Evolutionary conservation across 2,888 invertebrate species (phyloP), one percentile per base, ranked within the genome.

Genomic region (Byasa hedistus): DNA sequence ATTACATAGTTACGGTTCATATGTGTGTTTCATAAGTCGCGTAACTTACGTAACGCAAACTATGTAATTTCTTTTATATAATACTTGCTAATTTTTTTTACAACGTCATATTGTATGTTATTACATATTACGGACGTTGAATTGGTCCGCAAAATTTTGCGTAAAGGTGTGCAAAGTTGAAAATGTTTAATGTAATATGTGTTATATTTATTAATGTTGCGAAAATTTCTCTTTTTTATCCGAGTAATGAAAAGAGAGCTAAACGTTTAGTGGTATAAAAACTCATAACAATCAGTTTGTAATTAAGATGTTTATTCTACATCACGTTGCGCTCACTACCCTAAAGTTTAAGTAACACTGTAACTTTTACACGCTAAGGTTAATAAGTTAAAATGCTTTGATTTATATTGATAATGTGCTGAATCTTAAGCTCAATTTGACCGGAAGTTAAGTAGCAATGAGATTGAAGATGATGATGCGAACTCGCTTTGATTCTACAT

Each of bases 151-250:
- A 56, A 56, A 56, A 27, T 56, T 56, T 56, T 3, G 19, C 27
- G 79, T 69, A 15, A 23, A 54, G 7, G 22, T 22, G 22, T 54
- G 52, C 1, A 15, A 54, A 22, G 12, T 54, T 10, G 22, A 51
- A 51, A 39, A 39, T 15, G 36, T 15, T 2, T 2, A 15, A 39
- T 39, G 12, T 39, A 15, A 39, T 39, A 2, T 12, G 15, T 12
- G 39, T 39, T 39, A 39, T 39, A 15, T 15, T 39, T 39, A 15
- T 2, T 39, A 39, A 39, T 27, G 36, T 36, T 10, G 10, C 36
- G 8, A 36, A 36, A 36, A 10, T 17, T 15, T 39, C 39, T 15
- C 39, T 39, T 39, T 39, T 39, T 39, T 39, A 39, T 39, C 12
- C 3, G 39, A 15, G 15, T 17, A 39, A 39, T 15, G 1, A 15